Base-by-base conservation (phyloP, 1,140 invertebrate genomes). In the Amyelois transitella region DNA sequence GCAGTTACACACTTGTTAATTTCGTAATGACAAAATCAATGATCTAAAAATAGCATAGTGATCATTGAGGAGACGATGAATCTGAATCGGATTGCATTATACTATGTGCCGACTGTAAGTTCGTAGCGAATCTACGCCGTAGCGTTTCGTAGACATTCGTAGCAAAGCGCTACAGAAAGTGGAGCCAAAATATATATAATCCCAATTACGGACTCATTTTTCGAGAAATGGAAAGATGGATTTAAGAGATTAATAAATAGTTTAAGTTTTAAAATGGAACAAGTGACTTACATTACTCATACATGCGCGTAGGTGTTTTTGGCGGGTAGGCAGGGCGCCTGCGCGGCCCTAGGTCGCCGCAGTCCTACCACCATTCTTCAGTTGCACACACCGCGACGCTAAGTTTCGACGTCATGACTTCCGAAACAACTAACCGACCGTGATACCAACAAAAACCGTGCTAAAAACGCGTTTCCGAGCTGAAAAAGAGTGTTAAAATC, bases 291-390 rank as follows among this genome's bases (percentile, higher is more conserved):
- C 58, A 60, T 66, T 64, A 65, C 72, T 63, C 80, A 84, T 83
- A 81, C 80, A 86, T 84, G 79, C 81, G 83, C 82, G 81, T 77
- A 81, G 76, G 72, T 81, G 73, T 75, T 83, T 82, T 86, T 86
- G 81, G 83, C 81, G 76, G 83, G 81, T 73, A 71, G 68, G 44
- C 48, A 77, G 55, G 43, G 53, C 83, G 83, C 83, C 72, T 70
- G 83, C 81, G 79, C 66, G 64, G 24, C 56, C 65, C 66, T 51
- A 62, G 59, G 64, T 75, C 57, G 73, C 81, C 78, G 81, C 83
- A 83, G 80, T 84, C 75, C 74, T 84, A 67, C 80, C 78, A 81
- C 79, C 81, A 86, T 84, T 83, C 83, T 86, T 86, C 57, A 86
- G 83, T 85, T 78, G 72, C 77, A 81, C 69, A 75, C 61, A 55